These are phyloP conservation scores for Rotaria macrura DNA, from an alignment of 2,888 invertebrate genomes.

Conservation along the genomic window DNA sequence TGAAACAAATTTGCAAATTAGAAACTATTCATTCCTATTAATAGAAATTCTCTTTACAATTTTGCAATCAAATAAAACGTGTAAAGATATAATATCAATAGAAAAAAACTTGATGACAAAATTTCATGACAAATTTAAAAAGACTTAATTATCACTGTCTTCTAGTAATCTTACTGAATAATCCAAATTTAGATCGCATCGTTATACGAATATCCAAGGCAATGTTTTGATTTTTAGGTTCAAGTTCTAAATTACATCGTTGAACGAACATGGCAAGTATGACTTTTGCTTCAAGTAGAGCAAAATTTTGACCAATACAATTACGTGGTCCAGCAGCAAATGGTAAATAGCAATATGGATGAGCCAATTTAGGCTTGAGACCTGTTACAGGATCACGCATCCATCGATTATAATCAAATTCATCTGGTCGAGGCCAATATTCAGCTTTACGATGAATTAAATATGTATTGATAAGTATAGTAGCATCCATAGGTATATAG, in stretches of 20 bases:
- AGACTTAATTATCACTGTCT: not conserved
- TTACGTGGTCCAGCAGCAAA: not conserved
- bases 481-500: not conserved
- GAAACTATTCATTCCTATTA: not conserved
- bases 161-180: not conserved
- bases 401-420: constrained; percentile 6
- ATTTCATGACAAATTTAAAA: not conserved
- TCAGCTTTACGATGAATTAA: not conserved
- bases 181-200: not conserved
- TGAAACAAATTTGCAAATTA: not conserved
- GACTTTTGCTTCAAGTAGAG: not conserved
- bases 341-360: not conserved
- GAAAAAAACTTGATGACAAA: not conserved
- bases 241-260: not conserved
- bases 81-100: not conserved
- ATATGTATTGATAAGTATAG: not conserved
- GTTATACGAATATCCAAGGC: not conserved
- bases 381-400: not conserved
- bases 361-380: not conserved
- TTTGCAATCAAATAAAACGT: not conserved
- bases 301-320: not conserved
- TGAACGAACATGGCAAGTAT: not conserved
- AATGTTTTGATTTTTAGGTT: not conserved
- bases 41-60: not conserved
- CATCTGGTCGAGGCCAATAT: not conserved